phyloP scores from a whole-genome alignment of 1,140 invertebrate genomes.

The Cotesia vestalis region DNA sequence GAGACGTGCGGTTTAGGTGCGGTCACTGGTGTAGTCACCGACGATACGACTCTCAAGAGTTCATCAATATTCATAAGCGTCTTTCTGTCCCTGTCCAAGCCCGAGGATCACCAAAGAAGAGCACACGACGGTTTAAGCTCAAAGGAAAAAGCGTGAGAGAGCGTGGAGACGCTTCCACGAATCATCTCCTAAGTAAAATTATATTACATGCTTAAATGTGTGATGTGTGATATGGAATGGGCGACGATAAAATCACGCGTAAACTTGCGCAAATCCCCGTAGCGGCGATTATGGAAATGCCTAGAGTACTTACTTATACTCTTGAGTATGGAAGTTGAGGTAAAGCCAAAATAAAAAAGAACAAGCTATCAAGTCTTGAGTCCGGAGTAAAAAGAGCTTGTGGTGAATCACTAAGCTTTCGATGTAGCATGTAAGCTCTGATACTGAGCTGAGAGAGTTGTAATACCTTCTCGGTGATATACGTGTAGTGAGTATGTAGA shows the following conservation, averaged over 20 bases:
- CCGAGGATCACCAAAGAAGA: constrained; percentile 54
- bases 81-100: constrained; percentile 51
- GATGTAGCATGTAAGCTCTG: not conserved
- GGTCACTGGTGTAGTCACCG: constrained; percentile 45
- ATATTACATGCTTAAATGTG: not conserved
- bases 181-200: not conserved
- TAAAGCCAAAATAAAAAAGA: no score
- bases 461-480: not conserved
- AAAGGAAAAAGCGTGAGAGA: no score
- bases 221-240: constrained; percentile 23
- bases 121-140: not conserved
- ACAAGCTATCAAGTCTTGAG: no score
- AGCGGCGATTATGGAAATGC: constrained; percentile 34
- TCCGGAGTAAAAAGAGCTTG: constrained; percentile 1
- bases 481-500: constrained; percentile 25
- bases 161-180: constrained; percentile 9
- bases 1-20: constrained; percentile 42
- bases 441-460: constrained; percentile 7
- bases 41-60: constrained; percentile 49
- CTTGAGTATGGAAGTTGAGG: no score
- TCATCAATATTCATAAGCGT: constrained; percentile 66
- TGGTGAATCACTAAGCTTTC: not conserved
- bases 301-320: not conserved
- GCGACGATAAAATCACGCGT: constrained; percentile 35
- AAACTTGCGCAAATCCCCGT: constrained; percentile 33